These are phyloP conservation scores for Allygus modestus DNA, from an alignment of 2,888 invertebrate species.

Conservation along the genomic window DNA sequence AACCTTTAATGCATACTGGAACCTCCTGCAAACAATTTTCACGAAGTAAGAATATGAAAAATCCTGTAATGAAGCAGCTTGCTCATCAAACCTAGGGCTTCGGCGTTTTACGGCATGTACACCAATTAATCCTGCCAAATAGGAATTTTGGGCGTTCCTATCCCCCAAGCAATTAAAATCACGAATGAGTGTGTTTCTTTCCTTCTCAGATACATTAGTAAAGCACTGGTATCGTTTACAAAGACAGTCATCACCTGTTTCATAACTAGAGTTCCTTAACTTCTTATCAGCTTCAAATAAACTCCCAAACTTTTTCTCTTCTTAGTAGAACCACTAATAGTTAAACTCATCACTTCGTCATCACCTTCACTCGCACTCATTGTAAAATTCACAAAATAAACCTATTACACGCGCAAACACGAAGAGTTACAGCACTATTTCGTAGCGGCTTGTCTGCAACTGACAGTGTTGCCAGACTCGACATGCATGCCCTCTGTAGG, in stretches of 20 bases:
- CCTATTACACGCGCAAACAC: background rate
- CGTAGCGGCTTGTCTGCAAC: background rate
- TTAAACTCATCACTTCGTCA: conserved; percentile 25
- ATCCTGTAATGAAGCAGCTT: conserved; percentile 28
- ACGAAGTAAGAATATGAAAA: conserved; percentile 56
- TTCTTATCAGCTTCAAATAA: conserved; percentile 34
- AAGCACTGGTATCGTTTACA: conserved; percentile 53
- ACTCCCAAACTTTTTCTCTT: conserved; percentile 4
- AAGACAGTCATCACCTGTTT: conserved; percentile 36
- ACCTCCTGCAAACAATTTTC: conserved; percentile 36
- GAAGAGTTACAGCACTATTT: background rate
- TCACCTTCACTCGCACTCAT: background rate
- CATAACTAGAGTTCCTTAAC: conserved; percentile 12
- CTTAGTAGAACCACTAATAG: conserved; percentile 14
- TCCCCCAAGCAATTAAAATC: conserved; percentile 44
- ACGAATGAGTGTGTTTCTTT: conserved; percentile 4
- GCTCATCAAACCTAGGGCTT: conserved; percentile 33
- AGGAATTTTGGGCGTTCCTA: conserved; percentile 57
- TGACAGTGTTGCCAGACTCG: background rate
- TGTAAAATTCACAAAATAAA: background rate
- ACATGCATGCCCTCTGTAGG: background rate
- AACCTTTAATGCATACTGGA: conserved; percentile 48
- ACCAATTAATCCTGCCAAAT: conserved; percentile 40
- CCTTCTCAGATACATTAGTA: conserved; percentile 16
- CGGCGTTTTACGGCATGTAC: conserved; percentile 30